Evolutionary conservation across 2,113 vertebrate species (phyloP).

Genomic region (Phalacrocorax carbo): DNA sequence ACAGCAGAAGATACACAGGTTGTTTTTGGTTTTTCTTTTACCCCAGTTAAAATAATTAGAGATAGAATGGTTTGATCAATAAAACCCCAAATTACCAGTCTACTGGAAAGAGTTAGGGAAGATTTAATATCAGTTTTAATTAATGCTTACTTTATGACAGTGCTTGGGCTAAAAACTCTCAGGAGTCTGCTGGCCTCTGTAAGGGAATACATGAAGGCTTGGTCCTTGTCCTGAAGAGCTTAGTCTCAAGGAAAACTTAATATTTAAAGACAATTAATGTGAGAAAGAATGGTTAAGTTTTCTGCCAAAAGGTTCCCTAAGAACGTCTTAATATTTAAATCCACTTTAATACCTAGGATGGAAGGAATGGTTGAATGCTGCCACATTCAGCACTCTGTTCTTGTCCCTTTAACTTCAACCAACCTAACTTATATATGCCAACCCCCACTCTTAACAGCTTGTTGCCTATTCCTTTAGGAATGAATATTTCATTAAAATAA

Average conservation of each 20-base stretch:
- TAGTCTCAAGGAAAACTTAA: background rate
- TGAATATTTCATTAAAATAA: slow-evolving; percentile 60
- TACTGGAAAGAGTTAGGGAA: background rate
- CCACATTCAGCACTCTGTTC: background rate
- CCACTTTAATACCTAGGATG: background rate
- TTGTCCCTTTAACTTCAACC: background rate
- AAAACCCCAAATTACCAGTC: background rate
- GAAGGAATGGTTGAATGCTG: background rate
- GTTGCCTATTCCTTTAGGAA: background rate
- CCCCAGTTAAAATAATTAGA: background rate
- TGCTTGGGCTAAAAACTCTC: background rate
- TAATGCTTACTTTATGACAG: background rate
- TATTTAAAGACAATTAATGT: slow-evolving; percentile 13
- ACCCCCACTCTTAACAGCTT: background rate
- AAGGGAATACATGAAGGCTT: background rate
- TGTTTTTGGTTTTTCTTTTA: background rate
- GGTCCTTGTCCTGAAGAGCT: background rate
- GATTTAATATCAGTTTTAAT: background rate
- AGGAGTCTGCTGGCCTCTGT: background rate
- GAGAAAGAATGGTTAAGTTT: background rate
- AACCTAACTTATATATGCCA: background rate
- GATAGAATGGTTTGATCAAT: background rate
- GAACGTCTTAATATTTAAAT: slow-evolving; percentile 23
- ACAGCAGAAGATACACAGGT: background rate
- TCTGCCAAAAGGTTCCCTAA: background rate